Base-by-base conservation (phyloP, 2,888 invertebrate genomes). In the Amiota mariae region DNA sequence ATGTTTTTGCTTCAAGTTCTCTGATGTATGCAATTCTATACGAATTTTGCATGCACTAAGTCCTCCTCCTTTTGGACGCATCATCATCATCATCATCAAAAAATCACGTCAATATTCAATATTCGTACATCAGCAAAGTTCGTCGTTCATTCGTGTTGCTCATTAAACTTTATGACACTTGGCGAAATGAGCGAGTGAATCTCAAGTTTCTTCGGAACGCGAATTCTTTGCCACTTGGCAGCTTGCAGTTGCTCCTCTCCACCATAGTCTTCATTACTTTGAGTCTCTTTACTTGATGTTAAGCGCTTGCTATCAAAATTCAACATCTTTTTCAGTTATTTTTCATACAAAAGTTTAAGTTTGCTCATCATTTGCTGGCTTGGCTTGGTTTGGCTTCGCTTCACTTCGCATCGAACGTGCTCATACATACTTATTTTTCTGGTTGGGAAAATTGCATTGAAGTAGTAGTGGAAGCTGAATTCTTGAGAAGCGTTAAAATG, bases 101-200 rank as follows among this genome's bases (percentile, higher is more conserved):
- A 85, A 83, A 83, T 83, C 83, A 85, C 86, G 85, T 85, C 83
- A 77, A 80, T 78, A 80, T 83, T 83, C 85, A 85, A 83, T 83
- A 68, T 20, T 51, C 47, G 79, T 75, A 76, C 77, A n/a, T n/a
- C n/a, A 83, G 15, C 20, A 11, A 20, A 59, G 20, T 59, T 15
- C 15, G 83, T 85, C 85, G 20, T 59, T 15, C 15, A 82, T 85
- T 85, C 86, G 83, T 83, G 86, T 73, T 75, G 77, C 85, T 83
- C 83, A 83, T 83, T 83, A 85, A 83, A 83, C 83, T 83, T 83
- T 80, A 83, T 85, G 79, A 47, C 75, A 68, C 67, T 54, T 51
- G 24, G 24, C 54, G n/a, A n/a, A 9, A 36, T 13, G 36, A 46
- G 36, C 46, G 63, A 24, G 12, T 15, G 12, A 46, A 24, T 63